Base-by-base conservation (phyloP, 2,888 invertebrate species). In the Leuctra nigra region DNA sequence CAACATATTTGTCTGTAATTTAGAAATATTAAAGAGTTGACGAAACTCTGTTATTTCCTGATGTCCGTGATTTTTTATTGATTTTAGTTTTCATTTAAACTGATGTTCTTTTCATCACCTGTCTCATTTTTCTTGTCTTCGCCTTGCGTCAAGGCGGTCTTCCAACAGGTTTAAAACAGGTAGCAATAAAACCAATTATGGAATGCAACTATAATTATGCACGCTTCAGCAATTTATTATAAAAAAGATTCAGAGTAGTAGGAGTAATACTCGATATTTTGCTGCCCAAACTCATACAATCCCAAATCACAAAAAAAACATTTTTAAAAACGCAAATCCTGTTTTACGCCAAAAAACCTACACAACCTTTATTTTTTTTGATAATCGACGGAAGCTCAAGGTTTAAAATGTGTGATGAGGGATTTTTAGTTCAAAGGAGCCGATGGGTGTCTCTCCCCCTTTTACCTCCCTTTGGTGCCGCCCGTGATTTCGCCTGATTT, bases 161-260 rank as follows among this genome's bases (percentile, higher is more conserved):
- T n/a, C n/a, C n/a, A n/a, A n/a, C n/a, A n/a, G n/a, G n/a, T n/a
- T n/a, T n/a, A 50, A 50, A 33, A 50, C 50, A 50, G 50, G 50
- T 50, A 50, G 50, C 50, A 16, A 41, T 41, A 22, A 18, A 33
- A 50, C 50, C 50, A 50, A 50, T 50, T 50, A 50, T 33, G 33
- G 33, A 33, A 33, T 13, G 36, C 50, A 35, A 50, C 50, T 35
- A 50, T 50, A 33, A 50, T 50, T 50, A 50, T 50, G 18, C 50
- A 50, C 50, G 50, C 50, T 50, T 20, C 33, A 50, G n/a, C 50
- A 22, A 50, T 50, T 50, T 50, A 50, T 35, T 13, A 33, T 35
- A 35, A n/a, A n/a, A n/a, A n/a, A n/a, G n/a, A n/a, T n/a, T n/a
- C n/a, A n/a, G n/a, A n/a, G n/a, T n/a, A n/a, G n/a, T n/a, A n/a